Percentiles rank a stretch among this genome's conserved stretches.
phyloP scores from a whole-genome alignment of 2,888 invertebrate genomes.

The Eudasyphora cyanicolor region DNA sequence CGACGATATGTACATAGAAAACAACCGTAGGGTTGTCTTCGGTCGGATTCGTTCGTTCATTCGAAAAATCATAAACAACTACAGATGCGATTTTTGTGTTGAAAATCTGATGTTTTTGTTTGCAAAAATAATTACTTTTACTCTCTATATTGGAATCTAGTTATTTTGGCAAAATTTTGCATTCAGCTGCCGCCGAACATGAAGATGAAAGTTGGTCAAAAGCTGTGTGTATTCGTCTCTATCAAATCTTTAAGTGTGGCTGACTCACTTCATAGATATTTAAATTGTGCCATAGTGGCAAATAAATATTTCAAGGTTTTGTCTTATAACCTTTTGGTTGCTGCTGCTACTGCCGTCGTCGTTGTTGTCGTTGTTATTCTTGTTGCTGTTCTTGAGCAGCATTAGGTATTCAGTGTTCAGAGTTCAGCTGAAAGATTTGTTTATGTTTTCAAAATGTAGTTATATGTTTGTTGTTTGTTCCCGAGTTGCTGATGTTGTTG shows the following conservation, averaged over 20 bases:
- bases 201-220: constrained; percentile 17
- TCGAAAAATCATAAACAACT: too few relatives aligned
- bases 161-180: background rate
- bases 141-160: background rate
- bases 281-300: constrained; percentile 27
- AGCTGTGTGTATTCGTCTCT: too few relatives aligned
- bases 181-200: background rate
- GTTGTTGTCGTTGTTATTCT: background rate
- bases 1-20: too few relatives aligned
- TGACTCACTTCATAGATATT: constrained; percentile 60
- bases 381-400: background rate
- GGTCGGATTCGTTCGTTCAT: too few relatives aligned
- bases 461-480: constrained; percentile 24
- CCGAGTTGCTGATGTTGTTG: constrained; percentile 12
- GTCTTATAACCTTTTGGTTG: constrained; percentile 62
- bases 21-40: too few relatives aligned
- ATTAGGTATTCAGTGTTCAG: constrained; percentile 47
- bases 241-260: constrained; percentile 19
- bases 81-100: background rate
- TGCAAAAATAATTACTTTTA: background rate
- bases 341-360: background rate
- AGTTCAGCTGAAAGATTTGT: constrained; percentile 52
- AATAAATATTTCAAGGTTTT: constrained; percentile 63
- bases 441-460: constrained; percentile 25
- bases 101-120: background rate